Conservation (phyloP, 2,797 vertebrate species). For the Phalanger gymnotis region DNA sequence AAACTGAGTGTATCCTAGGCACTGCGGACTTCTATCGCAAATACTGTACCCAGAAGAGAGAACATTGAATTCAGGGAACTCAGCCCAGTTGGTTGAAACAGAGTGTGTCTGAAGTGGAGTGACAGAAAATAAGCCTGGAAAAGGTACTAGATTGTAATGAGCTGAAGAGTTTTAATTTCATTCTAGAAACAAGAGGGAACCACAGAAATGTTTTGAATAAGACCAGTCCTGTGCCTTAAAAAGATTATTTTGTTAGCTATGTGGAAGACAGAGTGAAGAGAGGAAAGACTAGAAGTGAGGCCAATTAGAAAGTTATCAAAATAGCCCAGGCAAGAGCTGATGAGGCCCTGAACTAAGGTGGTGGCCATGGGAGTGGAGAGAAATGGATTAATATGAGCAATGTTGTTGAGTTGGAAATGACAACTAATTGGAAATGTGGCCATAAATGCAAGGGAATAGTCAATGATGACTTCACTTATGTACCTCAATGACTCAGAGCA, state of each 20-base stretch:
- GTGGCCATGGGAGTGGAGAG: background rate
- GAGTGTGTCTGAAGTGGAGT: background rate
- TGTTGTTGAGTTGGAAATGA: background rate
- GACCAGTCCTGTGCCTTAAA: background rate
- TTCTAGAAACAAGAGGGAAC: background rate
- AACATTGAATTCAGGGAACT: background rate
- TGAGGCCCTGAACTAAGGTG: background rate
- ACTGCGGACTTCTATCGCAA: fast-evolving
- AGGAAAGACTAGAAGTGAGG: background rate
- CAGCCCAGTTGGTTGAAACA: background rate
- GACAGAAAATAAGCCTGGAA: background rate
- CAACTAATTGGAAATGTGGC: background rate
- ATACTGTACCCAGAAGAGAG: background rate
- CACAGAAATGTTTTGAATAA: background rate
- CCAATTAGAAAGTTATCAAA: background rate
- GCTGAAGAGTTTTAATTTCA: background rate
- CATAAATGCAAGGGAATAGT: background rate
- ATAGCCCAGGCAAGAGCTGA: background rate
- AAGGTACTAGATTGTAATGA: background rate
- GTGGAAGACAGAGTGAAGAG: background rate
- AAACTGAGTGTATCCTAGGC: conserved; percentile 40
- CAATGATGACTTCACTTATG: background rate
- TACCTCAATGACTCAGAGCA: background rate
- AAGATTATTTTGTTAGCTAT: background rate
- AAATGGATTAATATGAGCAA: background rate